Base-by-base conservation (phyloP, 1,140 invertebrate genomes). In the Zaprionus camerounensis region DNA sequence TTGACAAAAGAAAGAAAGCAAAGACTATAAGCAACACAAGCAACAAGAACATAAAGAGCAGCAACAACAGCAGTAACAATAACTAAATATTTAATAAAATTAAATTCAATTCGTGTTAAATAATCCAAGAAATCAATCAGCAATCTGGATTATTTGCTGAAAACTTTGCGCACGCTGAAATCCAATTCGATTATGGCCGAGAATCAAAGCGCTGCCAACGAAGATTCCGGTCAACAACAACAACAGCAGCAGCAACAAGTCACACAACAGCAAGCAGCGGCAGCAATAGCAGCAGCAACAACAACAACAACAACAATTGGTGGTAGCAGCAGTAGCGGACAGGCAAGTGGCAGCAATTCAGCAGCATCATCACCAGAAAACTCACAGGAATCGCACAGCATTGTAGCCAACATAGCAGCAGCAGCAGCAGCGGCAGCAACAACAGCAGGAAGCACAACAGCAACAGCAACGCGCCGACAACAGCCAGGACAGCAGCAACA, bases 111-210 rank as follows among this genome's bases (percentile, higher is more conserved):
- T 71, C 61, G 64, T 73, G 67, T 51, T 71, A 83, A 83, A 83
- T 88, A 88, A 88, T 84, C 82, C 78, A 68, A 73, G 77, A 74
- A 74, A 80, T 76, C 77, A 71, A 71, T 66, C 68, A 79, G 81
- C 87, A 81, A 92, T 79, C 91, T 92, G 91, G 91, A 92, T 92
- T 92, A 92, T 92, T 85, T 92, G 91, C 85, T 92, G 71, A 92
- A 92, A 73, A 92, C 91, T 83, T 92, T 92, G 64, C 91, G 91
- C 44, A 92, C 91, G 74, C 84, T 92, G 72, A 92, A 92, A 90
- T 91, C 82, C 69, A 91, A 82, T 85, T 84, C 91, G 91, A 92
- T 92, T 92, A 92, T 92, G 91, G 91, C 91, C 88, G 91, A 92
- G 91, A 92, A 92, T 91, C 91, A 92, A 91, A 92, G 83, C 69